These are phyloP conservation scores for Notarius quadriscutis DNA, from an alignment of 2,113 vertebrate genomes.

Conservation along the genomic window DNA sequence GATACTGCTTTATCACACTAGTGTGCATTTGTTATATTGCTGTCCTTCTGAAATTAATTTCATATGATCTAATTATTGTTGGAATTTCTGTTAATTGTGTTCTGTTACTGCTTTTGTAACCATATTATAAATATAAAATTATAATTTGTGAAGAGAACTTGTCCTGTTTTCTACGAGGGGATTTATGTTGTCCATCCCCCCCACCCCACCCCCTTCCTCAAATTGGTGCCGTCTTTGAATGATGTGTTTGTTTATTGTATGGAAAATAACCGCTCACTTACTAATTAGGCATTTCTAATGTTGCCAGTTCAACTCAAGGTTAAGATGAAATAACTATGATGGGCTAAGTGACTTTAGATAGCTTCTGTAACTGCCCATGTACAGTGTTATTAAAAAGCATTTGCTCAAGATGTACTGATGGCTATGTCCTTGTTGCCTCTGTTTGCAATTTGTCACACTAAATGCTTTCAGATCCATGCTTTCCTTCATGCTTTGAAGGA, in stretches of 20 bases:
- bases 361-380: neutral
- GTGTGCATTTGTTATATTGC: neutral
- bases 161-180: no score
- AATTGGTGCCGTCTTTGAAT: neutral
- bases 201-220: no score
- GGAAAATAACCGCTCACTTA: no score
- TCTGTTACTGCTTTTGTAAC: neutral
- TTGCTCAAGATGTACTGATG: neutral
- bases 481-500: neutral
- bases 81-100: neutral
- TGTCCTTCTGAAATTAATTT: neutral
- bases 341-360: no score
- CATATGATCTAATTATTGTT: neutral
- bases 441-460: neutral
- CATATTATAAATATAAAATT: neutral
- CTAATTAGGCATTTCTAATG: no score
- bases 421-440: neutral
- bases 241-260: no score
- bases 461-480: neutral
- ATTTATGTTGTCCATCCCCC: no score
- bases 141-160: no score
- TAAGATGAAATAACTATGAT: no score
- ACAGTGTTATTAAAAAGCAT: neutral
- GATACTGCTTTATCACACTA: slow-evolving; percentile 95
- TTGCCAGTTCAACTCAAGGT: no score